Evolutionary conservation across 1,140 invertebrate species (phyloP), one percentile per base, ranked within the genome.

Genomic region (Bradysia coprophila): DNA sequence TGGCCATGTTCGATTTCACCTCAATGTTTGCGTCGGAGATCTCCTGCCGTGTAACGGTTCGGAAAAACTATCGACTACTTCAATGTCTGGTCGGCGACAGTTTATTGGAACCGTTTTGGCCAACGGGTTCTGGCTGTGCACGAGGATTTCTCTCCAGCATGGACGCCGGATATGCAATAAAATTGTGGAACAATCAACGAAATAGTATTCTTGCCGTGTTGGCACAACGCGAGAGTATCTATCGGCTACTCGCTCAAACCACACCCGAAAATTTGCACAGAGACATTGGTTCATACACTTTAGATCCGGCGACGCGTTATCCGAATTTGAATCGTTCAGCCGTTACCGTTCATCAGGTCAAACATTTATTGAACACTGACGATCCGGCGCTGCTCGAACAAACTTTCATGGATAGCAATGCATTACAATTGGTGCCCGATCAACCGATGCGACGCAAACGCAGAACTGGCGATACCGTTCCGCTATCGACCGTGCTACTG

Each of bases 1-100:
- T 98, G 1, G 91, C 93, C n/a, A 92, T 98, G 76, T 99, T 99
- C 64, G 95, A 99, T 63, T 98, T 99, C 58, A 98, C 95, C 0
- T 94, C 91, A 0, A 93, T 98, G 85, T 98, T 92, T 65, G 87
- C 89, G 4, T 90, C 95, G 1, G 89, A 96, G 62, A 94, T 96
- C 68, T 86, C 91, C 19, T 86, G 79, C 49, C 68, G 84, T 42
- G 74, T 91, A 13, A 10, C 19, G 42, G 42, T 45, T 57, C 68
- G 79, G 40, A 65, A 78, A 45, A 83, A 83, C 0, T 78, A 87
- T 47, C 73, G 75, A 38, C 63, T 98, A 3, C 62, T 98, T 1
- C 81, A 87, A 65, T 81, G 77, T 43, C 70, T 98, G 32, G 93
- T 98, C 5, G 94, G 95, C 2, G 95, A 98, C 60, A 93, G 88